phyloP scores from a whole-genome alignment of 1,140 invertebrate genomes.

The Heliconius himera region DNA sequence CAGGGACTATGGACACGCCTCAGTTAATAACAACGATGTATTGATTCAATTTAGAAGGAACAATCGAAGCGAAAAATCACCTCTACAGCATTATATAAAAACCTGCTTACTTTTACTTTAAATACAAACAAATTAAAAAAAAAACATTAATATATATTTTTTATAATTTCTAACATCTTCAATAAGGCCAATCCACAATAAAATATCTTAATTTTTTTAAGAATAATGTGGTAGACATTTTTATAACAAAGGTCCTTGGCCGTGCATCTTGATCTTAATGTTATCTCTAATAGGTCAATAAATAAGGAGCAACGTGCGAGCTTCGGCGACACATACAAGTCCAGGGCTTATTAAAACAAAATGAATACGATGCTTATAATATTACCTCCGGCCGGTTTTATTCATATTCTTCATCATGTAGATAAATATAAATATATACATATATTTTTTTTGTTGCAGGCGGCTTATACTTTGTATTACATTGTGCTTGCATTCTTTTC shows the following conservation, averaged over 20 bases:
- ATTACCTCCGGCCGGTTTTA: constrained; percentile 55
- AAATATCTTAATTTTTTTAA: constrained; percentile 70
- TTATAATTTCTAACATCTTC: neutral
- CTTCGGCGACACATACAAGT: constrained; percentile 77
- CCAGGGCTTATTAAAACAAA: constrained; percentile 73
- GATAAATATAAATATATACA: constrained; percentile 16
- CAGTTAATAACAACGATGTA: neutral
- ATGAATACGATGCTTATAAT: constrained; percentile 70
- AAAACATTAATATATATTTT: neutral
- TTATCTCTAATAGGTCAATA: constrained; percentile 82
- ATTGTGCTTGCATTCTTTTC: constrained; percentile 6
- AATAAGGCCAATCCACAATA: constrained; percentile 52
- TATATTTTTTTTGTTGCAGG: constrained; percentile 20
- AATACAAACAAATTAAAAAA: neutral
- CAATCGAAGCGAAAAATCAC: neutral
- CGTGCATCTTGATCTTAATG: constrained; percentile 81
- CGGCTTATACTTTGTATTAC: neutral
- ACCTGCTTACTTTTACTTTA: neutral
- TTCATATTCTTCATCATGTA: constrained; percentile 45
- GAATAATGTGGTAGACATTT: constrained; percentile 80
- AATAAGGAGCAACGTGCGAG: constrained; percentile 79
- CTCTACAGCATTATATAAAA: neutral
- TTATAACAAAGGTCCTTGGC: constrained; percentile 82
- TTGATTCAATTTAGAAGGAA: neutral
- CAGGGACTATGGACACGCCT: constrained; percentile 51